Conservation (phyloP, 2,888 invertebrate genomes). For the Epinotia ramella region DNA sequence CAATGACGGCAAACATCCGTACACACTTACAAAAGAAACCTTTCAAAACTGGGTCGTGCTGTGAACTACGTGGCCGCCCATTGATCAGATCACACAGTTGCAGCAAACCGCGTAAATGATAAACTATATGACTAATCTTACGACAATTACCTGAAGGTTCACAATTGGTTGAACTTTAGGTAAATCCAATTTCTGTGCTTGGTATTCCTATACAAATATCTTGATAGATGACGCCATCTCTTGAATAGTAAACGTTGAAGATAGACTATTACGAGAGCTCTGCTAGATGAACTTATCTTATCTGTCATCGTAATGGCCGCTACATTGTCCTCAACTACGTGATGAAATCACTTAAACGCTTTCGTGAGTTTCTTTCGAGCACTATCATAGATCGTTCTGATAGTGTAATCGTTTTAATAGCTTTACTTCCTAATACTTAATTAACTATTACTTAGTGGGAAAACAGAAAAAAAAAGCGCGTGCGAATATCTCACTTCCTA, state of each 20-base stretch:
- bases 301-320: constrained; percentile 38
- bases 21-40: constrained; percentile 18
- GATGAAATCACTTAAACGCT: constrained; percentile 42
- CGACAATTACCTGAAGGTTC: not conserved
- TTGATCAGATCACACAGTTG: constrained; percentile 31
- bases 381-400: constrained; percentile 29
- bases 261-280: constrained; percentile 23
- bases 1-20: constrained; percentile 10
- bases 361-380: constrained; percentile 18
- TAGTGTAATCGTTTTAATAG: constrained; percentile 4
- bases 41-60: constrained; percentile 24
- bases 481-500: too few relatives aligned
- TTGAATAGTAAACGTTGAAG: constrained; percentile 20
- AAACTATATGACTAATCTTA: constrained; percentile 3
- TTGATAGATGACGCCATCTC: constrained; percentile 28
- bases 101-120: not conserved
- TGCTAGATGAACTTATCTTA: constrained; percentile 38
- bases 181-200: not conserved
- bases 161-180: not conserved
- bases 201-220: constrained; percentile 23
- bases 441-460: not conserved
- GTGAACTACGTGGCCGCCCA: constrained; percentile 31
- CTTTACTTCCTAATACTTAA: not conserved
- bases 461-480: too few relatives aligned
- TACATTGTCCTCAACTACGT: constrained; percentile 35